Conservation (phyloP, 2,113 vertebrate genomes). For the Aptenodytes forsteri region DNA sequence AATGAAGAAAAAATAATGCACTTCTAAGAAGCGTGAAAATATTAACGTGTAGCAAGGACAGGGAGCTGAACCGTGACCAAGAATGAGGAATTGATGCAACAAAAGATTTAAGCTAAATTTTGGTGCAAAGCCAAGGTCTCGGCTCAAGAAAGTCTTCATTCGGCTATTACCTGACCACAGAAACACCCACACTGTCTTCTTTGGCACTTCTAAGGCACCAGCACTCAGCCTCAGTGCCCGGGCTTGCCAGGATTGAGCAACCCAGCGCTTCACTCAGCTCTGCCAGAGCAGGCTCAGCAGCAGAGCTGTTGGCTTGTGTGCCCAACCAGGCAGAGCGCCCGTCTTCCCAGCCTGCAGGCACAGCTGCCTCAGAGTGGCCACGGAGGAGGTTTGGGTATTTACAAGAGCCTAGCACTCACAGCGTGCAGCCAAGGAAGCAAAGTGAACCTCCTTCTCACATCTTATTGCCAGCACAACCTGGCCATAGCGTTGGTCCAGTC, state of each 20-base stretch:
- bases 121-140: not conserved
- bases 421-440: not conserved
- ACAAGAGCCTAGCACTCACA: not conserved
- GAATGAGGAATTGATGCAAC: not conserved
- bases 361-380: not conserved
- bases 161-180: not conserved
- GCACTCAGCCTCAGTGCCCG: not conserved
- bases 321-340: not conserved
- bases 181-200: not conserved
- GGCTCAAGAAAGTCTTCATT: not conserved
- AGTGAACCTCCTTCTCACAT: not conserved
- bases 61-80: not conserved
- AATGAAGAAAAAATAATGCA: not conserved
- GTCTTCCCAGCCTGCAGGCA: not conserved
- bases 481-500: accelerated
- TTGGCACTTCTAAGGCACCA: not conserved
- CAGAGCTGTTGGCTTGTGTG: not conserved
- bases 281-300: not conserved
- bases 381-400: not conserved
- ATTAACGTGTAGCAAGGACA: not conserved
- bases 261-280: not conserved
- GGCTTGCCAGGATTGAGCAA: not conserved
- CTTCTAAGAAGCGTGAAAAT: not conserved
- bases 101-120: not conserved
- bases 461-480: not conserved